Conservation (phyloP, 2,888 invertebrate species). For the Tridacna crocea region DNA sequence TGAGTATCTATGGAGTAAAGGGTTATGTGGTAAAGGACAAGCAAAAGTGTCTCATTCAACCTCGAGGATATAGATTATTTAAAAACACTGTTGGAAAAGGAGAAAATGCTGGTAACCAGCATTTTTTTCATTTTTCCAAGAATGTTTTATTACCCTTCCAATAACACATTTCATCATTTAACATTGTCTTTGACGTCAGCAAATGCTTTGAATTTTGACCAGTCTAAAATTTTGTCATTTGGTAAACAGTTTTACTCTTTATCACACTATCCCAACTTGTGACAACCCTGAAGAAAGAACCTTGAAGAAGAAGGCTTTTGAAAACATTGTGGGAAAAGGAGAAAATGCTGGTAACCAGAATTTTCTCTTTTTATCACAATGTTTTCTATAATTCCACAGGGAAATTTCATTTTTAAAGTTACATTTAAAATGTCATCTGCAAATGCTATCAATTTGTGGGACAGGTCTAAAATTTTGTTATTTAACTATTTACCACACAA, state of each 20-base stretch:
- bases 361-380: background rate
- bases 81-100: background rate
- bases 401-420: no score
- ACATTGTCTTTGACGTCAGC: background rate
- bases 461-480: no score
- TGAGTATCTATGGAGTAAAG: background rate
- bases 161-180: background rate
- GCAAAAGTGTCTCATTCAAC: background rate
- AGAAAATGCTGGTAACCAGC: constrained; percentile 3
- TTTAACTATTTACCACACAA: background rate
- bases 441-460: no score
- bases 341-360: background rate
- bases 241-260: no score
- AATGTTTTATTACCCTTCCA: background rate
- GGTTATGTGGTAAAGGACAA: background rate
- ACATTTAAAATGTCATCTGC: background rate
- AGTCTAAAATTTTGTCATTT: no score
- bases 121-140: background rate
- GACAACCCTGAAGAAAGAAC: no score
- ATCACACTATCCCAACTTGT: no score
- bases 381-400: background rate
- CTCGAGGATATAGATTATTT: background rate
- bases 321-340: background rate
- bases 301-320: background rate
- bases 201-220: background rate